Conservation (phyloP, 2,888 invertebrate genomes). For the Xestia sexstrigata region DNA sequence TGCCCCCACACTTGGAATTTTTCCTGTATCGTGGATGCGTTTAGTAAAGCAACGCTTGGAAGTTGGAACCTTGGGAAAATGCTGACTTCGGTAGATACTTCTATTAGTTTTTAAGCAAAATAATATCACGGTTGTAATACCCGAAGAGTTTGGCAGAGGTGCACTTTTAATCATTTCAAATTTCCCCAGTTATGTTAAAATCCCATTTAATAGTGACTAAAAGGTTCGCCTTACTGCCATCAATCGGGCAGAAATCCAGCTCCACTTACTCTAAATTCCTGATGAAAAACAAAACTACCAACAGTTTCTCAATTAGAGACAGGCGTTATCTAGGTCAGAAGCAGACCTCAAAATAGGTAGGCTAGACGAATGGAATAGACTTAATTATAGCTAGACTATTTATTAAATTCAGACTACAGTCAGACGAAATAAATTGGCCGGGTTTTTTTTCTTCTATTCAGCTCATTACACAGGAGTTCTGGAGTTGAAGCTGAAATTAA, state of each 20-base stretch:
- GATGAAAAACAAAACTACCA: background rate
- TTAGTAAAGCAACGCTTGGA: background rate
- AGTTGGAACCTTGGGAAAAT: background rate
- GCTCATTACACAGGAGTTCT: background rate
- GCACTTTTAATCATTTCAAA: background rate
- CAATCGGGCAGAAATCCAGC: background rate
- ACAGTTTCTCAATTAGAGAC: background rate
- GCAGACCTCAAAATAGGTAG: background rate
- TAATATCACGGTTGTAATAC: background rate
- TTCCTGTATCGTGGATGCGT: background rate
- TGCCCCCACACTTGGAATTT: background rate
- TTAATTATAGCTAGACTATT: background rate
- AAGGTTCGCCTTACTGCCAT: background rate
- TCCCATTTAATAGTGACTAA: background rate
- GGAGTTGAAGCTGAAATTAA: slow-evolving; percentile 2
- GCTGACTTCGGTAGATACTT: background rate
- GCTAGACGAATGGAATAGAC: background rate
- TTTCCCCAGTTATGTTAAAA: background rate
- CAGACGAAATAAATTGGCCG: slow-evolving; percentile 10
- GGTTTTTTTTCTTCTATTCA: background rate
- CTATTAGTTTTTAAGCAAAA: background rate
- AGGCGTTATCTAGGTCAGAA: background rate
- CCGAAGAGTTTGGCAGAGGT: background rate
- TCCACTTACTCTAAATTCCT: background rate
- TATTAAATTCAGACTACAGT: background rate